Conservation (phyloP, 1,140 invertebrate species). For the Zaprionus tsacasi region DNA sequence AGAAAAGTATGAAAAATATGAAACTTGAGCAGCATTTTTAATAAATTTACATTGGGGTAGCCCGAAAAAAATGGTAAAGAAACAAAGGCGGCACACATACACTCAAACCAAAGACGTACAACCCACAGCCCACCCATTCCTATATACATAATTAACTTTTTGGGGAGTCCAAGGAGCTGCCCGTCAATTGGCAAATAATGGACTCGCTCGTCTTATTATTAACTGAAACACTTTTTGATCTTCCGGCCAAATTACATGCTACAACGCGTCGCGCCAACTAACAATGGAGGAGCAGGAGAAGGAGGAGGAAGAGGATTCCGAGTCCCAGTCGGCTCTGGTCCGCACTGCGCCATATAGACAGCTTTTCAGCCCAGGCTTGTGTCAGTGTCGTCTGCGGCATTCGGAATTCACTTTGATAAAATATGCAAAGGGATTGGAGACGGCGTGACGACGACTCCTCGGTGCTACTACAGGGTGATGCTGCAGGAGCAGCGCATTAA, state of each 20-base stretch:
- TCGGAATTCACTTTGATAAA: constrained; percentile 81
- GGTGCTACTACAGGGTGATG: no score
- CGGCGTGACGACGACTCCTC: constrained; percentile 5
- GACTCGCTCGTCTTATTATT: constrained; percentile 61
- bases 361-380: constrained; percentile 35
- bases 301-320: no score
- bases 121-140: background rate
- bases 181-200: constrained; percentile 72
- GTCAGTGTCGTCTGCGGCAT: constrained; percentile 49
- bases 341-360: constrained; percentile 36
- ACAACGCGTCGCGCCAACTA: constrained; percentile 37
- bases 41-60: constrained; percentile 28
- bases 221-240: constrained; percentile 76
- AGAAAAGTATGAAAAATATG: constrained; percentile 43
- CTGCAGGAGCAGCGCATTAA: constrained; percentile 53
- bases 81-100: constrained; percentile 12
- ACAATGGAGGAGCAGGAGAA: constrained; percentile 25
- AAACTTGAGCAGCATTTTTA: constrained; percentile 41
- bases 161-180: background rate
- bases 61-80: background rate
- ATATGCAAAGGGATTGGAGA: constrained; percentile 59
- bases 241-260: constrained; percentile 67
- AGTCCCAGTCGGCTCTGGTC: background rate
- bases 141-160: constrained; percentile 38
- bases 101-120: constrained; percentile 6